Evolutionary conservation across 1,140 invertebrate species (phyloP).

Genomic region (Lordiphosa stackelbergi): DNA sequence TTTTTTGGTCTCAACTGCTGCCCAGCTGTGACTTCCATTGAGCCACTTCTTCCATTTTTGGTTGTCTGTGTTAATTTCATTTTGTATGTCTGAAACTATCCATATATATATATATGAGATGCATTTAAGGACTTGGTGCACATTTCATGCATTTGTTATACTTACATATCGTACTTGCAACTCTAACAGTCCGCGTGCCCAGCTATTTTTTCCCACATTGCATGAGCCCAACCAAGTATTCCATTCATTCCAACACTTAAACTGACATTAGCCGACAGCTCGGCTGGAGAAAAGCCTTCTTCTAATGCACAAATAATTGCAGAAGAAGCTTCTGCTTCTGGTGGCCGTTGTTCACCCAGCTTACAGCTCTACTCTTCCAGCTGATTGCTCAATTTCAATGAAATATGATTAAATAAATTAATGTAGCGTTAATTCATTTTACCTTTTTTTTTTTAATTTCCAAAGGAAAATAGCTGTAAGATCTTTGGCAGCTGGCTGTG

Average conservation of each 20-base stretch:
- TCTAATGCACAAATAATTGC: conserved; percentile 74
- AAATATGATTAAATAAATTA: conserved; percentile 75
- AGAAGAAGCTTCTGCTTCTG: conserved; percentile 48
- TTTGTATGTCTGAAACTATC: conserved; percentile 15
- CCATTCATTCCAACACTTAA: conserved; percentile 67
- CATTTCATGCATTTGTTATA: conserved; percentile 57
- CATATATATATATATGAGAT: conserved; percentile 23
- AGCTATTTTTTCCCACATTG: conserved; percentile 41
- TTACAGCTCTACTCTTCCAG: conserved; percentile 34
- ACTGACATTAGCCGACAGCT: conserved; percentile 62
- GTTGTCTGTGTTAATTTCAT: conserved; percentile 40
- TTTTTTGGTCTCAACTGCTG: no score
- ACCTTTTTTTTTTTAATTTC: conserved; percentile 29
- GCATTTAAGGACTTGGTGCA: conserved; percentile 59
- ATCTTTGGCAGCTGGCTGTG: conserved; percentile 9
- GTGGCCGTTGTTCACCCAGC: conserved; percentile 18
- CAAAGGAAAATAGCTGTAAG: conserved; percentile 47
- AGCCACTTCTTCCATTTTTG: conserved; percentile 46
- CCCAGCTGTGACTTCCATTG: no score
- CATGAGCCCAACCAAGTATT: conserved; percentile 24
- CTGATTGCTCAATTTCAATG: conserved; percentile 70
- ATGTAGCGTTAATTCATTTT: conserved; percentile 71
- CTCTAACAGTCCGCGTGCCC: conserved; percentile 16
- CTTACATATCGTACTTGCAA: conserved; percentile 22
- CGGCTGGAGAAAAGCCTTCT: conserved; percentile 39